These are phyloP conservation scores for Hippocampus abdominalis DNA, from an alignment of 2,113 vertebrate species.

Conservation along the genomic window DNA sequence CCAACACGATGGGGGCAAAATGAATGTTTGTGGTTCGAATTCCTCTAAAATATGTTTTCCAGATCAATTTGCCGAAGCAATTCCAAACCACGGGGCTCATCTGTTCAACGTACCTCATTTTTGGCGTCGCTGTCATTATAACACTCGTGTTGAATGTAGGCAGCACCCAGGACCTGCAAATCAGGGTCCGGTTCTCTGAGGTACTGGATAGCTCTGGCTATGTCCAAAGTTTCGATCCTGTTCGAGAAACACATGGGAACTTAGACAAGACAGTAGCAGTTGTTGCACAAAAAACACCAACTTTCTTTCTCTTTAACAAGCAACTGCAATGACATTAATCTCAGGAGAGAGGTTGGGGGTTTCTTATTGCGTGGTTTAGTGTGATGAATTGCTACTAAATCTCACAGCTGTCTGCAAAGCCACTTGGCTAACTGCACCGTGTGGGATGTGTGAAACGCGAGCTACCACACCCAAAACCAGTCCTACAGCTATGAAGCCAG, in stretches of 20 bases:
- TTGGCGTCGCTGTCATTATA: conserved; percentile 85
- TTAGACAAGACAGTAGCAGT: background rate
- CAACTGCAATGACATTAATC: conserved; percentile 16
- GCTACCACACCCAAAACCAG: conserved; percentile 66
- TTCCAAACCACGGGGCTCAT: conserved; percentile 18
- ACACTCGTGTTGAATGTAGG: conserved; percentile 92
- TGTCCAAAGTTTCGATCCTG: conserved; percentile 81
- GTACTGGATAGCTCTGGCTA: conserved; percentile 81
- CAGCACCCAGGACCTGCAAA: conserved; percentile 87
- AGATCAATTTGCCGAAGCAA: conserved; percentile 8
- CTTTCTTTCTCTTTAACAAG: conserved; percentile 1
- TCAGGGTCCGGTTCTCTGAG: conserved; percentile 78
- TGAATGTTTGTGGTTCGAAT: conserved; percentile 13
- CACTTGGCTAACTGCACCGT: conserved; percentile 24
- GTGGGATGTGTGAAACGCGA: conserved; percentile 58
- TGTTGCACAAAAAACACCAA: conserved; percentile 12
- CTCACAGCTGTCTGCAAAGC: conserved; percentile 29
- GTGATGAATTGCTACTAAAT: conserved; percentile 35
- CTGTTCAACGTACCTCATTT: conserved; percentile 74
- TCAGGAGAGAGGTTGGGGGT: conserved; percentile 21
- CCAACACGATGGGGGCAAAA: background rate
- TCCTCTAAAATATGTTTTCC: conserved; percentile 8
- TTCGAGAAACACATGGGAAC: conserved; percentile 20
- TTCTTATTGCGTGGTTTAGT: conserved; percentile 12
- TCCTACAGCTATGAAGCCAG: conserved; percentile 46